Base-by-base conservation (phyloP, 2,888 invertebrate genomes). In the Auanema freiburgensis region DNA sequence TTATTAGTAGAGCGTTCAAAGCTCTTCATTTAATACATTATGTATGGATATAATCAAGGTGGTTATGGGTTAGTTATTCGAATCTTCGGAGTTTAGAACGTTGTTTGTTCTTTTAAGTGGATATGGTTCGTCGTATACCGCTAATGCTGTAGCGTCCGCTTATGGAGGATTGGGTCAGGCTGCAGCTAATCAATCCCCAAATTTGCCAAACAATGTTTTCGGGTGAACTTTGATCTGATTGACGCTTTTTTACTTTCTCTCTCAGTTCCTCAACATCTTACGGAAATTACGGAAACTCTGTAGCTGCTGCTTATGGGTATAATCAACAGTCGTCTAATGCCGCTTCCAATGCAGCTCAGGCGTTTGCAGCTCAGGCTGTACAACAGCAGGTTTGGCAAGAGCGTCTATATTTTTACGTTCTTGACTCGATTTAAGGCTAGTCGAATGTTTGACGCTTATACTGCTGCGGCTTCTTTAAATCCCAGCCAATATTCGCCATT, bases 21-120 rank as follows among this genome's bases (percentile, higher is more conserved):
- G 33, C 33, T 33, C 33, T 5, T 5, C 8, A 33, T 5, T 33
- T 33, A 8, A 33, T 33, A 33, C 33, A 60, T 41, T 23, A 69
- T 69, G 68, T 69, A 69, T 41, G 63, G 53, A 53, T 53, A 63
- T 25, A 65, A 65, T 46, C 60, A 57, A 58, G 65, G 63, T 49
- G 46, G 18, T 6, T 69, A 63, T 57, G 51, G 46, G 68, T 65
- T 54, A 60, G 60, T 25, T 49, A 46, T n/a, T 50, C 18, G 21
- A 10, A 46, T n/a, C n/a, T n/a, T n/a, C n/a, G 46, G 18, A 23
- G 16, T 18, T 49, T 49, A 42, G 25, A 50, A 33, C 11, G 53
- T 49, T 33, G 21, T 54, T 40, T 42, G 1, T 6, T 41, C 18
- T 44, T 66, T 66, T 59, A 57, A 65, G 65, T n/a, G 52, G 55